phyloP scores from a whole-genome alignment of 1,140 invertebrate species.

The Dendroctonus valens region DNA sequence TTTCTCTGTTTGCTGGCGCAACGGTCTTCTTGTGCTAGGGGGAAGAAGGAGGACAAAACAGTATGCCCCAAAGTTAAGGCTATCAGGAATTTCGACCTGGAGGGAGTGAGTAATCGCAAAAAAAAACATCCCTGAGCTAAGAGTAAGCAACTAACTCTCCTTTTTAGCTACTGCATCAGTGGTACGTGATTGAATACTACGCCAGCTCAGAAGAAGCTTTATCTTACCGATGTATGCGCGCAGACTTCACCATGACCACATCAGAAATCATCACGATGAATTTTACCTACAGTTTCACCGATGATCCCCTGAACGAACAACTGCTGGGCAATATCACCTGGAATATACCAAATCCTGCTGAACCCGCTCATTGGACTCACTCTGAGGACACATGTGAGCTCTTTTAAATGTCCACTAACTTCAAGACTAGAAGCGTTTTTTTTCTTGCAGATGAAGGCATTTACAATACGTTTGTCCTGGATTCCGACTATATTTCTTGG shows the following conservation, averaged over 20 bases:
- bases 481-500: conserved; percentile 80
- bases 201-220: conserved; percentile 81
- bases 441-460: conserved; percentile 73
- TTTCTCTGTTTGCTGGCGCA: too few species aligned
- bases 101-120: conserved; percentile 42
- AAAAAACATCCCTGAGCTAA: not conserved
- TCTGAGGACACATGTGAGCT: conserved; percentile 74
- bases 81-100: conserved; percentile 56
- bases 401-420: conserved; percentile 1
- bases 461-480: conserved; percentile 83
- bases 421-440: not conserved
- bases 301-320: conserved; percentile 76
- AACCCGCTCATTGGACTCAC: conserved; percentile 81
- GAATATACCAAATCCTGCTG: conserved; percentile 68
- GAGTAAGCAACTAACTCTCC: conserved; percentile 6
- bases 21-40: conserved; percentile 33
- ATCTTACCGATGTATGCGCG: conserved; percentile 79
- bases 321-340: conserved; percentile 82
- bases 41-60: conserved; percentile 57
- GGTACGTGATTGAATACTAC: conserved; percentile 84
- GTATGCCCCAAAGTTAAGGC: conserved; percentile 60
- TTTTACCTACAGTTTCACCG: conserved; percentile 79
- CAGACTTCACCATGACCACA: conserved; percentile 65
- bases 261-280: conserved; percentile 66
- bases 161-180: conserved; percentile 69